Percentiles rank a stretch among this genome's conserved stretches.
phyloP scores from a whole-genome alignment of 2,113 vertebrate genomes.

The Grantiella picta region DNA sequence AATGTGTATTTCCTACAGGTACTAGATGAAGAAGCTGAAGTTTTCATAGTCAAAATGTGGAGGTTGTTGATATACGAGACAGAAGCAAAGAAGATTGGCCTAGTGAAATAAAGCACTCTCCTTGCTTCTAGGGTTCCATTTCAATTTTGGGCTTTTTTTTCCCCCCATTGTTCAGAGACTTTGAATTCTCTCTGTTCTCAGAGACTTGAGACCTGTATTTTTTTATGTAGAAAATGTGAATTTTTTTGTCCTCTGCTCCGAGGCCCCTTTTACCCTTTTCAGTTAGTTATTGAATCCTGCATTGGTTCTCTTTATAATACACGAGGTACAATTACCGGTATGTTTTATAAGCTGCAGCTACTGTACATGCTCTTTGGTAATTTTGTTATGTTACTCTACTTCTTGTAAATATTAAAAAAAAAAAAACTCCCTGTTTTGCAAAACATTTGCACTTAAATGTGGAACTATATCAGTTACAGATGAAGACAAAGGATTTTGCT shows the following conservation, averaged over 20 bases:
- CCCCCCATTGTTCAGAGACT: constrained; percentile 61
- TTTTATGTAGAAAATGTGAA: constrained; percentile 84
- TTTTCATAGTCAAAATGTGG: constrained; percentile 99
- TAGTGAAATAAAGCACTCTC: constrained; percentile 87
- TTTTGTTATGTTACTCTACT: constrained; percentile 75
- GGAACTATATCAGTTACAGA: constrained; percentile 61
- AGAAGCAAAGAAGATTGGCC: constrained; percentile 98
- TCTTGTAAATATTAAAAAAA: constrained; percentile 76
- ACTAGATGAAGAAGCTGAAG: constrained; percentile 98
- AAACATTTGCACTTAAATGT: constrained; percentile 75
- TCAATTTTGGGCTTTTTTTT: constrained; percentile 54
- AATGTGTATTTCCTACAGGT: constrained; percentile 76
- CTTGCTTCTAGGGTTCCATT: constrained; percentile 71
- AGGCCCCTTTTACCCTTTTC: constrained; percentile 54
- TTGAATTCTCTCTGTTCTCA: constrained; percentile 74
- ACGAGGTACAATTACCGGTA: constrained; percentile 77
- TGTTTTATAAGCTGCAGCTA: constrained; percentile 82
- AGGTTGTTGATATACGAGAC: constrained; percentile 98
- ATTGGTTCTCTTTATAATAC: constrained; percentile 74
- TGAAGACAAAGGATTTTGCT: constrained; percentile 61
- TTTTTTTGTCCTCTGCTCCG: constrained; percentile 69
- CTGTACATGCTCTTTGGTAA: constrained; percentile 77
- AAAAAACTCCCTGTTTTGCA: constrained; percentile 70
- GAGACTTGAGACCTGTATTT: constrained; percentile 81
- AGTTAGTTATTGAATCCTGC: constrained; percentile 72